These are phyloP conservation scores for Phodopus roborovskii DNA, from an alignment of 2,113 vertebrate species.

Conservation along the genomic window DNA sequence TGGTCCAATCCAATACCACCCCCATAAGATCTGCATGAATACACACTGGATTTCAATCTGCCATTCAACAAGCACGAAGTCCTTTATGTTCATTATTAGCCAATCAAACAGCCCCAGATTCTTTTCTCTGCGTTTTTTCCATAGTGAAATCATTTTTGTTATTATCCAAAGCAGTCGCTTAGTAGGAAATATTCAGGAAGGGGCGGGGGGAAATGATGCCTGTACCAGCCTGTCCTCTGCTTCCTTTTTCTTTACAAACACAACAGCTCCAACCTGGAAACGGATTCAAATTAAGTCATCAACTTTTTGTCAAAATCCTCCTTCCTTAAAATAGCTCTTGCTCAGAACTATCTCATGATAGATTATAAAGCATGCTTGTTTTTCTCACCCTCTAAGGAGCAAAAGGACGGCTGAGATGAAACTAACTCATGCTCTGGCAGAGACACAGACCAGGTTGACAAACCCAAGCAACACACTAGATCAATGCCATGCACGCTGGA, in stretches of 20 bases:
- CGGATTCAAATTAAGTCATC: constrained; percentile 46
- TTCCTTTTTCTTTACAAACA: constrained; percentile 50
- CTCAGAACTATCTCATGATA: neutral
- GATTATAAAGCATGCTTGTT: constrained; percentile 19
- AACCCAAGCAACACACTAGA: neutral
- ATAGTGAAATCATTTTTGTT: constrained; percentile 73
- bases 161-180: constrained; percentile 72
- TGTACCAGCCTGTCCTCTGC: constrained; percentile 13
- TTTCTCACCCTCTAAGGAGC: constrained; percentile 15
- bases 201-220: neutral
- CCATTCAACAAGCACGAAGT: constrained; percentile 79
- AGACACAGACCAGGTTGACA: constrained; percentile 17
- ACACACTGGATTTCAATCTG: constrained; percentile 82
- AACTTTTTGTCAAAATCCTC: constrained; percentile 48
- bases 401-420: constrained; percentile 33
- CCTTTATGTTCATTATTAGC: constrained; percentile 81
- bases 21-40: constrained; percentile 81
- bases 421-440: neutral
- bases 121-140: constrained; percentile 63
- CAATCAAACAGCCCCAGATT: constrained; percentile 68
- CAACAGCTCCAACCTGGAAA: constrained; percentile 35
- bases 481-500: neutral
- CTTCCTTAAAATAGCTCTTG: constrained; percentile 41
- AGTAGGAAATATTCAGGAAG: constrained; percentile 37
- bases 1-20: constrained; percentile 78